phyloP scores from a whole-genome alignment of 2,113 vertebrate species.

The Falcunculus frontatus region DNA sequence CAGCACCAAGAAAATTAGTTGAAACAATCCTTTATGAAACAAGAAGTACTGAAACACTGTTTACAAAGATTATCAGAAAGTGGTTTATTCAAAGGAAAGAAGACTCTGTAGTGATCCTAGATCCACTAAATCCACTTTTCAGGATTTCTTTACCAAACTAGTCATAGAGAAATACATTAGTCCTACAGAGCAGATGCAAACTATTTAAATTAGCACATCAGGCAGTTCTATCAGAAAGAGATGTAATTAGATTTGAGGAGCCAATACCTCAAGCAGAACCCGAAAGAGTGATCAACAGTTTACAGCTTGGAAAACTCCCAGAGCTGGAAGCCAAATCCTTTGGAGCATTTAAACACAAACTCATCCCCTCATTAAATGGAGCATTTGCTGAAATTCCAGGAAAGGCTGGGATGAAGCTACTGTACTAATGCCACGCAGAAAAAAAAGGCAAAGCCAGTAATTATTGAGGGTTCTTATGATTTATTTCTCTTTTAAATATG shows the following conservation, averaged over 20 bases:
- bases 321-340: constrained; percentile 18
- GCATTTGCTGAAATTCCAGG: constrained; percentile 19
- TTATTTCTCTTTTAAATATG: neutral
- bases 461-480: neutral
- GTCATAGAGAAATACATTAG: neutral
- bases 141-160: neutral
- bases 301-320: constrained; percentile 42
- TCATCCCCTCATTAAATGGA: neutral
- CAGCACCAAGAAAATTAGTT: neutral
- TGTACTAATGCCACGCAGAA: neutral
- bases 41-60: neutral
- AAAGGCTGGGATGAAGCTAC: neutral
- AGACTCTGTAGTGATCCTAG: neutral
- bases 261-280: constrained; percentile 37
- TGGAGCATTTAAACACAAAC: constrained; percentile 4
- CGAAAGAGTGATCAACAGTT: constrained; percentile 30
- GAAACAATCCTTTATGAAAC: neutral
- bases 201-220: neutral
- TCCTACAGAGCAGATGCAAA: neutral
- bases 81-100: neutral
- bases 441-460: neutral
- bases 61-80: neutral
- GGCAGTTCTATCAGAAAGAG: neutral
- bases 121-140: neutral
- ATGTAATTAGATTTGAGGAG: constrained; percentile 35